Percentiles rank a stretch among this genome's conserved stretches.
These are phyloP conservation scores for Eumerus sabulonum DNA, from an alignment of 2,888 invertebrate species.

Conservation along the genomic window DNA sequence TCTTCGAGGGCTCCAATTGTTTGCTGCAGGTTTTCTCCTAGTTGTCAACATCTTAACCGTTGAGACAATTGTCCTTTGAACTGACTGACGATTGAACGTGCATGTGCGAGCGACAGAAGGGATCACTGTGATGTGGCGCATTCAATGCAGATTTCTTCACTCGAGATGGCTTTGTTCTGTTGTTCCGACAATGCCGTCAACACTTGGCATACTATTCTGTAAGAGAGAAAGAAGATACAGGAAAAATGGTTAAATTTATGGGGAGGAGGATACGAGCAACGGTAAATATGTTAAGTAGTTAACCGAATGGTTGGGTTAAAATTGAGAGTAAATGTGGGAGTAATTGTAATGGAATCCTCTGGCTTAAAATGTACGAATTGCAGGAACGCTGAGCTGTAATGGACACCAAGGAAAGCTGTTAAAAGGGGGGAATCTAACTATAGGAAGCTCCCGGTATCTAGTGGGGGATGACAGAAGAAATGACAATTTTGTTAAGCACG, in stretches of 20 bases:
- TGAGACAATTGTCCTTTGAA: slow-evolving; percentile 40
- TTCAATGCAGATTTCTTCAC: slow-evolving; percentile 40
- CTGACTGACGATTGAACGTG: slow-evolving; percentile 27
- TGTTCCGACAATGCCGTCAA: slow-evolving; percentile 39
- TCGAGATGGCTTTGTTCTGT: slow-evolving; percentile 27
- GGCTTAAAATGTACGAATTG: no score
- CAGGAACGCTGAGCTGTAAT: no score
- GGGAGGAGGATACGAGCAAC: background rate
- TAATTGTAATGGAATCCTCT: no score
- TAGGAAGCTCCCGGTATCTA: no score
- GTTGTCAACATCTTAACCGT: slow-evolving; percentile 56
- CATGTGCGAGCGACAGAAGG: slow-evolving; percentile 19
- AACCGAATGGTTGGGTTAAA: no score
- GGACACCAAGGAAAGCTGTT: no score
- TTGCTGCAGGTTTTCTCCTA: slow-evolving; percentile 38
- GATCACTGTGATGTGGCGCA: slow-evolving; percentile 37
- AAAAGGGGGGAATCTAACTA: no score
- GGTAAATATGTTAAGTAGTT: background rate
- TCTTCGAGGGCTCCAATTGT: slow-evolving; percentile 41
- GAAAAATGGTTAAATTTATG: no score
- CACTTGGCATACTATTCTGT: slow-evolving; percentile 56
- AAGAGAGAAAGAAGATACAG: slow-evolving; percentile 24
- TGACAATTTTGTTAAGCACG: no score
- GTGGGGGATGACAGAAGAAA: no score
- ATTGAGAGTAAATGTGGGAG: no score